phyloP scores from a whole-genome alignment of 2,113 vertebrate species.

The Ifrita kowaldi region DNA sequence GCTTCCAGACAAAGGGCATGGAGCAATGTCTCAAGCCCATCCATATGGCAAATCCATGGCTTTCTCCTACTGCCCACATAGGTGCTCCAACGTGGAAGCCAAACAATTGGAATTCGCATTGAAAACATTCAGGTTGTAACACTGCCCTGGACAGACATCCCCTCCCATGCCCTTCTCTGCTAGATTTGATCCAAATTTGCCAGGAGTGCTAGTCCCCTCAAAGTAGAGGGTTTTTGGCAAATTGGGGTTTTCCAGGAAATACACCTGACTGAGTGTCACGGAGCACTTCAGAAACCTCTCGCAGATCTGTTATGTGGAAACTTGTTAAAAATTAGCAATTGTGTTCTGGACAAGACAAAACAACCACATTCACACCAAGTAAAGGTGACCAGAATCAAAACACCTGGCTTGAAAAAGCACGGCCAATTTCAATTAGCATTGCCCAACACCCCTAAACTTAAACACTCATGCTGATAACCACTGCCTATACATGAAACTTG shows the following conservation, averaged over 20 bases:
- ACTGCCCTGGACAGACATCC: background rate
- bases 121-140: background rate
- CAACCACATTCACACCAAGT: background rate
- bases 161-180: background rate
- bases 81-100: background rate
- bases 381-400: background rate
- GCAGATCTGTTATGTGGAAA: background rate
- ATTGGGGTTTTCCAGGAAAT: background rate
- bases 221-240: background rate
- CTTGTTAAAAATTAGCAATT: background rate
- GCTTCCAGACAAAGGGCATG: rapidly evolving
- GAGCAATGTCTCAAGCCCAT: rapidly evolving
- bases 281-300: background rate
- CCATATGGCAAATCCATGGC: background rate
- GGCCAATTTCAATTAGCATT: background rate
- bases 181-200: background rate
- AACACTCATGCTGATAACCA: background rate
- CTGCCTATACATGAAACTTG: rapidly evolving
- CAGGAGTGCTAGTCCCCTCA: background rate
- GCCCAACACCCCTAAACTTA: background rate
- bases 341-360: background rate
- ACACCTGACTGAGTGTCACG: rapidly evolving
- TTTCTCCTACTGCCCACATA: background rate
- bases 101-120: background rate
- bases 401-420: background rate